These are phyloP conservation scores for Mantis religiosa DNA, from an alignment of 2,888 invertebrate genomes.

Conservation along the genomic window DNA sequence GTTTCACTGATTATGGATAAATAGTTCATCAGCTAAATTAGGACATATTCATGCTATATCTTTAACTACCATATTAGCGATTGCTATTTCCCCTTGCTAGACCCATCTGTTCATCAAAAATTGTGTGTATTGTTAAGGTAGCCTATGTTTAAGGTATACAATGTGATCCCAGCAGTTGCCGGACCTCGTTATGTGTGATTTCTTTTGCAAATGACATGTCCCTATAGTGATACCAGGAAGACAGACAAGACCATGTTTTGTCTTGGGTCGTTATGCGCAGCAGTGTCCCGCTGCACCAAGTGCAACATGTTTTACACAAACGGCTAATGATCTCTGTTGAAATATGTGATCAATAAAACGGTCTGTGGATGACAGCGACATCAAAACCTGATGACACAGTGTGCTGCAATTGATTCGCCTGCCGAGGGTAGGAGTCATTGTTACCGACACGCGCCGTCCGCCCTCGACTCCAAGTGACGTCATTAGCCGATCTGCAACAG, in stretches of 20 bases:
- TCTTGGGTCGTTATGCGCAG: neutral
- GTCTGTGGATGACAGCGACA: neutral
- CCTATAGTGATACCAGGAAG: too few relatives aligned
- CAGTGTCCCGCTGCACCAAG: neutral
- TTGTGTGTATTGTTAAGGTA: too few relatives aligned
- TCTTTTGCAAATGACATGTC: too few relatives aligned
- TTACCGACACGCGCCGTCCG: neutral
- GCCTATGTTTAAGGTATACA: too few relatives aligned
- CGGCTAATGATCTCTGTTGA: neutral
- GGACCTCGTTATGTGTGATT: too few relatives aligned
- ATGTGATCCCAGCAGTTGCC: too few relatives aligned
- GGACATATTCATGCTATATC: too few relatives aligned
- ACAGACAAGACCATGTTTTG: neutral
- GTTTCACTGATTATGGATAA: too few relatives aligned
- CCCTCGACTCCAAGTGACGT: neutral
- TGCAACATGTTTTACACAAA: neutral
- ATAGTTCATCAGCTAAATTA: too few relatives aligned
- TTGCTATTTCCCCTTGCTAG: too few relatives aligned
- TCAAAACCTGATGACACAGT: neutral
- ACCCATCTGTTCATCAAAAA: too few relatives aligned
- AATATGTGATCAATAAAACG: neutral
- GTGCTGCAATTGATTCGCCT: neutral
- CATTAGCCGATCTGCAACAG: neutral
- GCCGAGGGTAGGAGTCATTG: neutral
- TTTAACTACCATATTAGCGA: too few relatives aligned